Percentiles rank a stretch among this genome's conserved stretches.
Conservation (phyloP, 2,797 vertebrate species). For the Diplodus puntazzo region DNA sequence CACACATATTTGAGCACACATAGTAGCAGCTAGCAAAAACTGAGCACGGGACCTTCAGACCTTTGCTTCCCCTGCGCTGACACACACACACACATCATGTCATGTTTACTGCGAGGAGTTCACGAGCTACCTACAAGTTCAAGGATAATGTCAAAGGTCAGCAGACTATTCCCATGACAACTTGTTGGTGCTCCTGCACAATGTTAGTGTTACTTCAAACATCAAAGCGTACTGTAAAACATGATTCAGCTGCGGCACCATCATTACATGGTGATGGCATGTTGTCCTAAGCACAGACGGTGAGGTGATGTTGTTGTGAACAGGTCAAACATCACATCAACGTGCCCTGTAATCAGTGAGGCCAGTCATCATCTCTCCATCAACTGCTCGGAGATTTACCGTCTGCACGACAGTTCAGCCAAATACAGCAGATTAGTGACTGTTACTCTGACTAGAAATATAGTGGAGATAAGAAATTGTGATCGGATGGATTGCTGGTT, state of each 20-base stretch:
- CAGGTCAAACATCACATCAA: constrained; percentile 33
- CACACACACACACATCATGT: background rate
- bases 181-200: background rate
- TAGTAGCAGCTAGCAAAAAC: background rate
- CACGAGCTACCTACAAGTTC: constrained; percentile 8
- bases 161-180: background rate
- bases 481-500: background rate
- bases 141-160: background rate
- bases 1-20: constrained; percentile 24
- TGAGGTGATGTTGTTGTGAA: constrained; percentile 38
- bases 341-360: constrained; percentile 40
- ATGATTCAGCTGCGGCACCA: constrained; percentile 17
- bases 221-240: constrained; percentile 4
- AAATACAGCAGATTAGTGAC: background rate
- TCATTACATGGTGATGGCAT: constrained; percentile 35
- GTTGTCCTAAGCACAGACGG: constrained; percentile 12
- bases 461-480: background rate
- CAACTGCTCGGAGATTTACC: constrained; percentile 19
- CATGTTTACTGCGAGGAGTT: background rate
- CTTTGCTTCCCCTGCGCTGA: background rate
- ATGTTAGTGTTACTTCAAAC: constrained; percentile 5
- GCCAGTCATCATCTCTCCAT: constrained; percentile 22
- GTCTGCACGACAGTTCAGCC: background rate
- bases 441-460: background rate
- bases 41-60: constrained; percentile 18